Conservation (phyloP, 2,888 invertebrate genomes). For the Eilema griseolum region DNA sequence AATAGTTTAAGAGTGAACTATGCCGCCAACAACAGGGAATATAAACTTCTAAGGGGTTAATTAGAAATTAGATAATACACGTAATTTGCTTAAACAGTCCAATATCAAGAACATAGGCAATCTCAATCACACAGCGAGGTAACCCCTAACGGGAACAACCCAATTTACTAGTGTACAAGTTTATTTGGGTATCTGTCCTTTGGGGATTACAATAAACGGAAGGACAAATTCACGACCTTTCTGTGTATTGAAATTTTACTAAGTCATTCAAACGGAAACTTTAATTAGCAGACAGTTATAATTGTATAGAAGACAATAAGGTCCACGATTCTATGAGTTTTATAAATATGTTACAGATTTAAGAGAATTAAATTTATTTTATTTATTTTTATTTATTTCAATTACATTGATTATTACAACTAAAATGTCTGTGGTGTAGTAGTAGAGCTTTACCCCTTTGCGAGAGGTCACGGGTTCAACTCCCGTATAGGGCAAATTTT, state of each 20-base stretch:
- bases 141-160: conserved; percentile 76
- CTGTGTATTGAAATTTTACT: conserved; percentile 75
- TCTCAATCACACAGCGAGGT: conserved; percentile 79
- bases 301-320: conserved; percentile 16
- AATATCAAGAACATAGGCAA: conserved; percentile 68
- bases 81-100: conserved; percentile 55
- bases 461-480: background rate
- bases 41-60: conserved; percentile 30
- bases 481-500: no score
- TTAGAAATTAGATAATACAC: conserved; percentile 47
- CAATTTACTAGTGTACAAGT: conserved; percentile 83
- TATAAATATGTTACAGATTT: background rate
- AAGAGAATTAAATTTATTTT: no score
- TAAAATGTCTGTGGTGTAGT: background rate
- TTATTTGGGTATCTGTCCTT: conserved; percentile 80
- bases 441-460: background rate
- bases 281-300: conserved; percentile 55
- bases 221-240: conserved; percentile 77
- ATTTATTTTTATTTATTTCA: no score
- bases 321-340: background rate
- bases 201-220: conserved; percentile 79
- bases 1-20: conserved; percentile 9
- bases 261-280: conserved; percentile 61
- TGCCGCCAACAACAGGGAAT: background rate
- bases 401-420: no score